These are phyloP conservation scores for Gorsachius goisagi DNA, from an alignment of 2,113 vertebrate genomes.

Conservation along the genomic window DNA sequence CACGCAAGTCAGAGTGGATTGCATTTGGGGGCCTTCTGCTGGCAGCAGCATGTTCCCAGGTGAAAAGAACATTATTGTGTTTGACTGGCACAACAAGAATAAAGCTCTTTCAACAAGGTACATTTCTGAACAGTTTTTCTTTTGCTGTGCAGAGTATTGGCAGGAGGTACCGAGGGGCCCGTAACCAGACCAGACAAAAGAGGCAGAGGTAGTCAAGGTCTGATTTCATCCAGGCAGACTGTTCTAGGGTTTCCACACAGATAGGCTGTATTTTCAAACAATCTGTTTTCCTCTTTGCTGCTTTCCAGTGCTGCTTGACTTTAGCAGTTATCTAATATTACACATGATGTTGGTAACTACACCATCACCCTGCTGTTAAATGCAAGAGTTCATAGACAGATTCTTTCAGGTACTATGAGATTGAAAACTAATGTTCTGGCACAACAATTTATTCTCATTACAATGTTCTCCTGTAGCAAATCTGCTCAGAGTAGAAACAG, in stretches of 20 bases:
- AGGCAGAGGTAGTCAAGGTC: not conserved
- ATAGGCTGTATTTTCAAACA: constrained; percentile 43
- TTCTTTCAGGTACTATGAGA: not conserved
- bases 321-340: not conserved
- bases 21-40: not conserved
- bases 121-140: constrained; percentile 17
- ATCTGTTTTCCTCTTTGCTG: not conserved
- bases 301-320: constrained; percentile 8
- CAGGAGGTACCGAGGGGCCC: not conserved
- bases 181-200: constrained; percentile 36
- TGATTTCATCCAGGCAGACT: constrained; percentile 31
- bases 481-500: not conserved
- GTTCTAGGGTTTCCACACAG: constrained; percentile 41
- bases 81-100: not conserved
- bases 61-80: constrained; percentile 11
- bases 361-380: not conserved
- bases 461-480: not conserved
- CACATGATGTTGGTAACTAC: not conserved
- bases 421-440: constrained; percentile 7
- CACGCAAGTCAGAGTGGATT: not conserved
- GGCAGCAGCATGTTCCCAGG: not conserved
- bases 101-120: not conserved
- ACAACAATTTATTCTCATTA: not conserved
- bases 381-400: not conserved
- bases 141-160: constrained; percentile 13